Conservation (phyloP, 2,797 vertebrate genomes). For the Tapirus indicus region DNA sequence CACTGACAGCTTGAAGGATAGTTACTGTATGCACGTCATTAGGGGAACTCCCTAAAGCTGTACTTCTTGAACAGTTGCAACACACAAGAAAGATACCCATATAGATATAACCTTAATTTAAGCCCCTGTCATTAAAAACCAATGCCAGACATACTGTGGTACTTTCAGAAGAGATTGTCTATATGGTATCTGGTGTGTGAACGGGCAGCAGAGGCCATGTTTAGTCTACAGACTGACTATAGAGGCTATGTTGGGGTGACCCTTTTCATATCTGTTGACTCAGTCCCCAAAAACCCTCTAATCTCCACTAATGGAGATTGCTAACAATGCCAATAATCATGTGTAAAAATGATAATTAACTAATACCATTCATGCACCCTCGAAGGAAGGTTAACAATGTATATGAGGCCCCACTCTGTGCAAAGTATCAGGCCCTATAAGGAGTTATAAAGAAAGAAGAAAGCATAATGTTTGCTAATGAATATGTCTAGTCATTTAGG, state of each 20-base stretch:
- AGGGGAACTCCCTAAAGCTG: constrained; percentile 12
- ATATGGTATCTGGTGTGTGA: background rate
- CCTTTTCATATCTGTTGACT: background rate
- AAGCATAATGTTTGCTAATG: background rate
- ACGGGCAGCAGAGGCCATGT: background rate
- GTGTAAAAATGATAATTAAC: constrained; percentile 2
- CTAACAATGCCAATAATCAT: background rate
- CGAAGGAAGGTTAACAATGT: background rate
- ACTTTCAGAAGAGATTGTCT: background rate
- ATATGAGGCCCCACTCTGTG: background rate
- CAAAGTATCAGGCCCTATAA: background rate
- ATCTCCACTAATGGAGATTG: background rate
- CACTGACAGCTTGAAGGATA: constrained; percentile 37
- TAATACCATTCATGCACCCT: background rate
- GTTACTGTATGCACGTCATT: constrained; percentile 30
- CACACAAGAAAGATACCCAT: background rate
- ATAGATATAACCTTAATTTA: constrained; percentile 1
- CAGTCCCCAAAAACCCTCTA: background rate
- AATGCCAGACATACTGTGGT: background rate
- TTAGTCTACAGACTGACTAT: background rate
- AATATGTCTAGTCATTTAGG: background rate
- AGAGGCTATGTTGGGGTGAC: background rate
- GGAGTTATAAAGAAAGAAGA: background rate
- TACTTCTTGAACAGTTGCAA: background rate
- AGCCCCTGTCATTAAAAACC: constrained; percentile 43